Evolutionary conservation across 2,888 invertebrate species (phyloP).

Genomic region (Latheticus oryzae): DNA sequence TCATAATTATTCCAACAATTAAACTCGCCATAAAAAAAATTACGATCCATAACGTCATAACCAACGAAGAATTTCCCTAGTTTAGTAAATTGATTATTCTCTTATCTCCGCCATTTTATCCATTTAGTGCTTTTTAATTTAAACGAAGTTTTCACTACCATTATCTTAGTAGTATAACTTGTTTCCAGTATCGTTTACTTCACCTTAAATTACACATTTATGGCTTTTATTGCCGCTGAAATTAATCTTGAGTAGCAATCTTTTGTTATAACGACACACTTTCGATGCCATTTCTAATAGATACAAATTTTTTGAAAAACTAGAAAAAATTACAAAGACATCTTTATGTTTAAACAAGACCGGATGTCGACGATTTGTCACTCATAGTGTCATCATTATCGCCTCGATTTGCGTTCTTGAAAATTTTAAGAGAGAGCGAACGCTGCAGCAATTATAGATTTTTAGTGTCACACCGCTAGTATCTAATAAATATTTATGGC

Average conservation of each 20-base stretch:
- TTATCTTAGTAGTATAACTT: background rate
- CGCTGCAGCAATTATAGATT: conserved; percentile 31
- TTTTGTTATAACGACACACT: no score
- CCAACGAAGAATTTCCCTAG: no score
- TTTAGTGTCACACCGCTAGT: conserved; percentile 39
- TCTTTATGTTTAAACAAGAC: no score
- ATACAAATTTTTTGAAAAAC: no score
- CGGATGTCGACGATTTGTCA: no score
- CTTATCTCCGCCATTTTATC: no score
- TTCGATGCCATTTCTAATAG: no score
- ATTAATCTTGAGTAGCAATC: background rate
- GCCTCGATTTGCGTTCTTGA: conserved; percentile 17
- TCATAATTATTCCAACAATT: no score
- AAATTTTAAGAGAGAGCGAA: conserved; percentile 12
- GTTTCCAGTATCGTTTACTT: conserved; percentile 2
- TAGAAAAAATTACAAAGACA: no score
- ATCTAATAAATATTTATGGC: conserved; percentile 44
- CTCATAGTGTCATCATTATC: conserved; percentile 12
- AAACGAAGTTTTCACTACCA: background rate
- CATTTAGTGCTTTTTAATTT: conserved; percentile 1
- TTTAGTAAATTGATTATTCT: background rate
- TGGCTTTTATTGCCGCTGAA: conserved; percentile 3
- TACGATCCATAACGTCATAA: background rate
- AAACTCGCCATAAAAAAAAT: background rate
- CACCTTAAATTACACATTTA: conserved; percentile 4